Percentiles rank a stretch among this genome's conserved stretches.
These are phyloP conservation scores for Parauchenoglanis ngamensis DNA, from an alignment of 2,797 vertebrate species.

Conservation along the genomic window DNA sequence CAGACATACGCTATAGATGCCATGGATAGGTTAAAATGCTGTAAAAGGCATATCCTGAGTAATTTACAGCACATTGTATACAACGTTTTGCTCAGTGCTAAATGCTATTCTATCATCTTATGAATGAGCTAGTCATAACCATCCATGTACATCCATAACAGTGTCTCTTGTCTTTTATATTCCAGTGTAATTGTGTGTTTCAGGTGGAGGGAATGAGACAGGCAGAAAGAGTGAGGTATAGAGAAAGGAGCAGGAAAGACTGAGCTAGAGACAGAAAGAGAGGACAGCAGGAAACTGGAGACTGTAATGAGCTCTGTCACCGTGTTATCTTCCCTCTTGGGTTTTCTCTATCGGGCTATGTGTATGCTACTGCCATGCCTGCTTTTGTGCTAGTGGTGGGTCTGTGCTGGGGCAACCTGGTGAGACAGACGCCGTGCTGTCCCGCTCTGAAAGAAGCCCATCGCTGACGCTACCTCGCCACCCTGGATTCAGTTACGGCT, in stretches of 20 bases:
- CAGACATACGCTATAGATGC: not conserved
- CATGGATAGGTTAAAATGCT: not conserved
- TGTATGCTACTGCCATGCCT: conserved; percentile 18
- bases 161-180: conserved; percentile 35
- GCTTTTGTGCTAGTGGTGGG: conserved; percentile 58
- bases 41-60: not conserved
- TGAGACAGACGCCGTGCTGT: conserved; percentile 78
- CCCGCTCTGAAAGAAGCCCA: conserved; percentile 70
- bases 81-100: not conserved
- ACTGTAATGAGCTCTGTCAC: conserved; percentile 69
- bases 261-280: conserved; percentile 36
- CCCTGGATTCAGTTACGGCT: conserved; percentile 69
- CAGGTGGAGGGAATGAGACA: not conserved
- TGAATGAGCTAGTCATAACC: conserved; percentile 45
- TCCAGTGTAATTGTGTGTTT: conserved; percentile 32
- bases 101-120: conserved; percentile 8
- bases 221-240: not conserved
- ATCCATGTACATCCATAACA: not conserved
- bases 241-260: conserved; percentile 10
- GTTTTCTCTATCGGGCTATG: conserved; percentile 70
- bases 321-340: conserved; percentile 72
- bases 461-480: conserved; percentile 61
- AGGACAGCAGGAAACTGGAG: conserved; percentile 56
- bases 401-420: conserved; percentile 58
- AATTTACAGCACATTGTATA: not conserved